These are phyloP conservation scores for Xenus cinereus DNA, from an alignment of 2,113 vertebrate species.

Conservation along the genomic window DNA sequence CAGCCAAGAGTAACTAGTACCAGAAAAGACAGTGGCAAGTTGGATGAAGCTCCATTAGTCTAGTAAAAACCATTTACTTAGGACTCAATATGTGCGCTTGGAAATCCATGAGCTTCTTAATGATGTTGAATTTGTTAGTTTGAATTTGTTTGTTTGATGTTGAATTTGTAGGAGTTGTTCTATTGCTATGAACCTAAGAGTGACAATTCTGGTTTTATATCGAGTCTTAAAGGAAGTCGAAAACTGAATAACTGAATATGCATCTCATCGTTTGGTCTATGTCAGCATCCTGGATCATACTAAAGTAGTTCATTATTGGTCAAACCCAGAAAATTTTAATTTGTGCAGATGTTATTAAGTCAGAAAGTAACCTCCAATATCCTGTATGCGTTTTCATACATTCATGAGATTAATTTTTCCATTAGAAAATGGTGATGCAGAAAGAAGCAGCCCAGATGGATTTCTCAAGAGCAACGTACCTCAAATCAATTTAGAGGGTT, in stretches of 20 bases:
- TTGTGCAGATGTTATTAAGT: not conserved
- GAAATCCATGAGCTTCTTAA: not conserved
- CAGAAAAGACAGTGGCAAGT: not conserved
- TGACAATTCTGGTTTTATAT: not conserved
- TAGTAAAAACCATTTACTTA: not conserved
- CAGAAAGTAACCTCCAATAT: not conserved
- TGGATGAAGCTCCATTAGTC: not conserved
- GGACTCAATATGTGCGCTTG: not conserved
- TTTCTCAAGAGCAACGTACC: not conserved
- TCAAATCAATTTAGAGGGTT: not conserved
- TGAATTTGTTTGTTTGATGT: not conserved
- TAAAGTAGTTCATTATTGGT: not conserved
- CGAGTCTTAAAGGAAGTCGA: not conserved
- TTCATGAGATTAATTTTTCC: not conserved
- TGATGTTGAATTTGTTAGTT: not conserved
- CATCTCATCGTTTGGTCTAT: not conserved
- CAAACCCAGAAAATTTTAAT: not conserved
- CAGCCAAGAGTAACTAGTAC: not conserved
- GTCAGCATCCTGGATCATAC: not conserved
- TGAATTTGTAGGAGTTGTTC: not conserved
- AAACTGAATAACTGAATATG: not conserved
- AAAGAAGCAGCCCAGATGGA: not conserved
- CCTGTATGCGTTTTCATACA: not conserved
- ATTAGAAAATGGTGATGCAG: not conserved
- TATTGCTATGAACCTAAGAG: not conserved